Percentiles rank a stretch among this genome's conserved stretches.
phyloP scores from a whole-genome alignment of 1,140 invertebrate genomes.

The Octopus bimaculoides region DNA sequence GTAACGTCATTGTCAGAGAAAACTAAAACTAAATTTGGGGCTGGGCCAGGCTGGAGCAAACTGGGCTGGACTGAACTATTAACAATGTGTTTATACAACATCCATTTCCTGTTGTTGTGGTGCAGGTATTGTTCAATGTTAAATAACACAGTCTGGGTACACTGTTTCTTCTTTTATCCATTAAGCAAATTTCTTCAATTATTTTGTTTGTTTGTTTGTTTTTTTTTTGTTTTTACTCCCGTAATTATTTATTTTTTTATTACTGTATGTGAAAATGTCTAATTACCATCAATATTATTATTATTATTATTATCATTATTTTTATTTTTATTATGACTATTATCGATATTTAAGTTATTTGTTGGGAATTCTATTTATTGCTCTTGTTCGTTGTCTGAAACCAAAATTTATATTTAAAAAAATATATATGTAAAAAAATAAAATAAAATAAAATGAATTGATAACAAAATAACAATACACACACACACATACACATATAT shows the following conservation, averaged over 20 bases:
- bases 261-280: not conserved
- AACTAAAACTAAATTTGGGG: no score
- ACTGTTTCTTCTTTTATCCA: not conserved
- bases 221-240: not conserved
- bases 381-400: conserved; percentile 8
- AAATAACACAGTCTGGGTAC: no score
- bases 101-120: not conserved
- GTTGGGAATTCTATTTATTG: conserved; percentile 11
- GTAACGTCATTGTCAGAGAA: no score
- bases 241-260: not conserved
- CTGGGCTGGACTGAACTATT: no score
- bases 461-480: no score
- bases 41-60: no score
- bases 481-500: no score
- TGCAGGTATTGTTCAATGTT: not conserved
- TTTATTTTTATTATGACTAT: not conserved
- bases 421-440: no score
- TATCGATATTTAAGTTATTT: conserved; percentile 10
- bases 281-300: not conserved
- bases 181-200: not conserved
- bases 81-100: no score
- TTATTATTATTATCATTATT: not conserved
- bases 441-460: no score
- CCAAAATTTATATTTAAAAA: not conserved
- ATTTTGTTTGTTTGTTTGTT: not conserved